These are phyloP conservation scores for Botia almorhae DNA, from an alignment of 2,797 vertebrate genomes.

Conservation along the genomic window DNA sequence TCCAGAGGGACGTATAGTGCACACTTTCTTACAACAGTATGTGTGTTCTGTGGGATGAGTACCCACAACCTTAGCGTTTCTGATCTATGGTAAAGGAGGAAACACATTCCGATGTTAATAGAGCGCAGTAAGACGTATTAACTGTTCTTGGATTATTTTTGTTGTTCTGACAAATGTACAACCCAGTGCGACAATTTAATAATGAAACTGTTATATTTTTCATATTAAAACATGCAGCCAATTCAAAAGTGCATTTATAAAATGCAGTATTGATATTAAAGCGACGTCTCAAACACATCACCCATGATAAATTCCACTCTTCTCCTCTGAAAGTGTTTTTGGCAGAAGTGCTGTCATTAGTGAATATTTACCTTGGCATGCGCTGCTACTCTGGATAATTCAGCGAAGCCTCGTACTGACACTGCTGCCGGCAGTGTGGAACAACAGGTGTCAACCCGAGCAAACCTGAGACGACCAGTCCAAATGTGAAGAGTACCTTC, in stretches of 20 bases:
- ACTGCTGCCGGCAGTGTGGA: conserved; percentile 38
- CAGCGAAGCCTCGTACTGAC: conserved; percentile 45
- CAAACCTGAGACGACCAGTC: conserved; percentile 65
- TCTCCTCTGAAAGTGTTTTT: conserved; percentile 41
- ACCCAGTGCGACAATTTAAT: neutral
- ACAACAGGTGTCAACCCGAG: conserved; percentile 57
- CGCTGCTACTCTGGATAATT: conserved; percentile 44
- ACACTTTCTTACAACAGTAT: neutral
- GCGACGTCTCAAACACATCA: conserved; percentile 4
- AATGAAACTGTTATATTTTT: neutral
- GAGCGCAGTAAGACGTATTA: neutral
- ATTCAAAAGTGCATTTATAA: conserved; percentile 29
- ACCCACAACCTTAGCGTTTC: neutral
- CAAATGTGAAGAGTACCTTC: conserved; percentile 70
- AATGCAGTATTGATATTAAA: neutral
- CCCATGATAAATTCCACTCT: conserved; percentile 30
- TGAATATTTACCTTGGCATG: conserved; percentile 58
- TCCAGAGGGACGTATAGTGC: no score
- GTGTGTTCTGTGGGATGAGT: neutral
- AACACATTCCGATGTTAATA: neutral
- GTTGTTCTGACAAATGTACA: conserved; percentile 10
- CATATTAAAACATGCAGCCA: conserved; percentile 5
- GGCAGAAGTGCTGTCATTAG: conserved; percentile 55
- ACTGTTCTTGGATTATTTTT: neutral
- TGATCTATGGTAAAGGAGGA: neutral